These are phyloP conservation scores for Chelidonichthys spinosus DNA, from an alignment of 2,797 vertebrate genomes.

Conservation along the genomic window DNA sequence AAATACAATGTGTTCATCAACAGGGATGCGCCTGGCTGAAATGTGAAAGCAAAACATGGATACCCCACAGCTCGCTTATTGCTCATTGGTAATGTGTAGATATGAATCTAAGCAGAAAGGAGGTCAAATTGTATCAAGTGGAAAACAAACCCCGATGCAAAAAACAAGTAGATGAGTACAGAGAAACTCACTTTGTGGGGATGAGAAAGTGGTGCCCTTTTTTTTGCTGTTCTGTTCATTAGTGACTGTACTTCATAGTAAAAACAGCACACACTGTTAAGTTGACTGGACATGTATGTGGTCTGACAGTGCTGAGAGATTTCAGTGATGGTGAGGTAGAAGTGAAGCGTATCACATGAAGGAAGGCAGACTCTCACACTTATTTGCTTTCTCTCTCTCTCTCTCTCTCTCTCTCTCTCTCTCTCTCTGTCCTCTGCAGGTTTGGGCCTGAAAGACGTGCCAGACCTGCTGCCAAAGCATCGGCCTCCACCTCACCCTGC, in stretches of 20 bases:
- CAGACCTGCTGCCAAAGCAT: conserved; percentile 86
- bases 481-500: conserved; percentile 86
- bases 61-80: conserved; percentile 27
- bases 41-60: conserved; percentile 60
- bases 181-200: background rate
- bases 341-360: conserved; percentile 62
- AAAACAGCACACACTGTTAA: conserved; percentile 10
- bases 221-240: background rate
- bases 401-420: conserved; percentile 39
- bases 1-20: conserved; percentile 74
- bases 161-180: conserved; percentile 4
- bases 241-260: conserved; percentile 5
- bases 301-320: conserved; percentile 33
- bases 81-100: background rate
- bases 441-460: conserved; percentile 87
- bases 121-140: conserved; percentile 17
- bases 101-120: conserved; percentile 41
- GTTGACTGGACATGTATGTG: conserved; percentile 22
- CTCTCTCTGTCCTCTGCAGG: conserved; percentile 74
- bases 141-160: conserved; percentile 24
- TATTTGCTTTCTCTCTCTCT: conserved; percentile 62
- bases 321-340: conserved; percentile 46
- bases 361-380: conserved; percentile 58
- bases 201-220: background rate
- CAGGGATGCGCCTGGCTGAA: conserved; percentile 55